phyloP scores from a whole-genome alignment of 2,888 invertebrate genomes.

The Macaria liturata region DNA sequence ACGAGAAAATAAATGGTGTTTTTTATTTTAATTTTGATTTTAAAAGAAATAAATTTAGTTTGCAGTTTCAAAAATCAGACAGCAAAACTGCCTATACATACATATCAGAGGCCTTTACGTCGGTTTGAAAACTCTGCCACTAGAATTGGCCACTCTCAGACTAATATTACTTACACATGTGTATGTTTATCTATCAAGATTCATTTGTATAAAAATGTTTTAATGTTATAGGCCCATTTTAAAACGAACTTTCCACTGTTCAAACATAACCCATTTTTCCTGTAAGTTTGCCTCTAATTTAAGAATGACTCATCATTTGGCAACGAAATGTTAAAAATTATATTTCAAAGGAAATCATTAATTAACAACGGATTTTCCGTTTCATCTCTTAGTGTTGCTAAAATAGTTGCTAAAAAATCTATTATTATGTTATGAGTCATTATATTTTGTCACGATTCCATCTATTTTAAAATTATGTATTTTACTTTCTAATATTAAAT shows the following conservation, averaged over 20 bases:
- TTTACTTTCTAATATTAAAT: slow-evolving; percentile 1
- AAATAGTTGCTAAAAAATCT: neutral
- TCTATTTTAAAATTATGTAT: slow-evolving; percentile 7
- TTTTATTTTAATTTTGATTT: no score
- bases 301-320: slow-evolving; percentile 19
- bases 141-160: no score
- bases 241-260: no score
- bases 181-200: no score
- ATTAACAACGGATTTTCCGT: slow-evolving; percentile 9
- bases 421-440: slow-evolving; percentile 5
- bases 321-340: slow-evolving; percentile 9
- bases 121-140: no score
- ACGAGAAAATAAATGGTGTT: no score
- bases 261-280: no score
- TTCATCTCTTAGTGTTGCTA: slow-evolving; percentile 13
- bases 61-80: no score
- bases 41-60: no score
- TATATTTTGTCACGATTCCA: slow-evolving; percentile 13
- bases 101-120: no score
- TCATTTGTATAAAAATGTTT: neutral
- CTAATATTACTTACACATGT: no score
- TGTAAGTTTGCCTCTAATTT: neutral
- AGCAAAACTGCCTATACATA: no score
- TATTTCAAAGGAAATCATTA: slow-evolving; percentile 16
- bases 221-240: neutral